Evolutionary conservation across 1,140 invertebrate species (phyloP), one percentile per base, ranked within the genome.

Genomic region (Bombus impatiens): DNA sequence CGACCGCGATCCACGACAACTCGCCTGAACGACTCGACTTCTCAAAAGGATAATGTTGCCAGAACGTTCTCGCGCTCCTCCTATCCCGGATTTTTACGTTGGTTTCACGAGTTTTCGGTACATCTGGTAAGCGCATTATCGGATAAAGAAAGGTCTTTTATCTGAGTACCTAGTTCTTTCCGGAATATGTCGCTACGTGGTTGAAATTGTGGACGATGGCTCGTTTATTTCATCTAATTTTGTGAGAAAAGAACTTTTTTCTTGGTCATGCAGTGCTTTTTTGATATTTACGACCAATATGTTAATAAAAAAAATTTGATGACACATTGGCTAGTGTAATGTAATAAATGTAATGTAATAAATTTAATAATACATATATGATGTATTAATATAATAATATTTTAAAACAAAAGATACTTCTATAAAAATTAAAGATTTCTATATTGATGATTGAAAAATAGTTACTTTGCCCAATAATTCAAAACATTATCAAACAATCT

Each of bases 101-200:
- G 67, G 25, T 77, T 84, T 72, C 78, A n/a, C 53, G 71, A 88
- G 76, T 84, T 89, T 89, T 89, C 72, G 86, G 82, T 85, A 85
- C 82, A 89, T 88, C 86, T 88, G 74, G 37, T 88, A 88, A 87
- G 82, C 86, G 78, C 71, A 86, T 89, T 88, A 89, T 42, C 28
- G 65, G 88, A 89, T 89, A 82, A 88, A 85, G 78, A 47, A 74
- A 53, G 84, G 57, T 37, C 59, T 86, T 67, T 74, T 59, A 57
- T 84, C 76, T 78, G 42, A 78, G n/a, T 37, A 42, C 28, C 76
- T 65, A 42, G 59, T 67, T 78, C 22, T 59, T 40, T 42, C 32
- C 53, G 12, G 28, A 3, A 77, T 35, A 8, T 35, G 28, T 62
- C 37, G 76, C 57, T 37, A 53, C 75, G 22, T n/a, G 76, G 44